Base-by-base conservation (phyloP, 2,888 invertebrate genomes). In the Tricholauxania praeusta region DNA sequence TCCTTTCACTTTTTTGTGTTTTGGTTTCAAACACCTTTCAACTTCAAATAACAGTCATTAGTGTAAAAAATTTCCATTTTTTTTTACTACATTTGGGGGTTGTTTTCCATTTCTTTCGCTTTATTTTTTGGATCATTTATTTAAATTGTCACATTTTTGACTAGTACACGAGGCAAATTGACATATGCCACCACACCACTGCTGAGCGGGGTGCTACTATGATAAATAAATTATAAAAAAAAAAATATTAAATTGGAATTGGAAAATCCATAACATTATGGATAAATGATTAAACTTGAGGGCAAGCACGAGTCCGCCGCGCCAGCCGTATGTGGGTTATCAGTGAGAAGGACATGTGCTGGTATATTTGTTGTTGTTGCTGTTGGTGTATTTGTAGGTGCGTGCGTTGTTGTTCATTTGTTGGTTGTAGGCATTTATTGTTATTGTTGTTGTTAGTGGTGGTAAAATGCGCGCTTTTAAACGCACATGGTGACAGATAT, bases 401-500 rank as follows among this genome's bases (percentile, higher is more conserved):
- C 19, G 55, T 12, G 62, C n/a, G 64, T 17, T 47, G 15, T 19
- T 15, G 19, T 39, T 12, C 10, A 39, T 39, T 39, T 39, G 39
- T 39, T 39, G 39, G 39, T 78, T 77, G 80, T 28, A 28, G 28
- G 28, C 28, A 28, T 28, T 28, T 28, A 28, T 28, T 28, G 28
- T 28, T 28, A 28, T 28, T 28, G 28, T 28, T 28, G 28, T 28
- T 28, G 28, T 28, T 28, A 28, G 76, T 78, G 76, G 77, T 78
- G 77, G 14, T 55, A 52, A 52, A 51, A 71, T 19, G 71, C 22
- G 64, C 62, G 69, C 73, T 49, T 51, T 32, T 59, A 59, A 14
- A 47, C 72, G 81, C 83, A 82, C 80, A 82, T 82, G 82, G 80
- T 82, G 83, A 82, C 82, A 82, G 81, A 79, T 78, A 75, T 72